Base-by-base conservation (phyloP, 2,797 vertebrate genomes). In the Cygnus olor region DNA sequence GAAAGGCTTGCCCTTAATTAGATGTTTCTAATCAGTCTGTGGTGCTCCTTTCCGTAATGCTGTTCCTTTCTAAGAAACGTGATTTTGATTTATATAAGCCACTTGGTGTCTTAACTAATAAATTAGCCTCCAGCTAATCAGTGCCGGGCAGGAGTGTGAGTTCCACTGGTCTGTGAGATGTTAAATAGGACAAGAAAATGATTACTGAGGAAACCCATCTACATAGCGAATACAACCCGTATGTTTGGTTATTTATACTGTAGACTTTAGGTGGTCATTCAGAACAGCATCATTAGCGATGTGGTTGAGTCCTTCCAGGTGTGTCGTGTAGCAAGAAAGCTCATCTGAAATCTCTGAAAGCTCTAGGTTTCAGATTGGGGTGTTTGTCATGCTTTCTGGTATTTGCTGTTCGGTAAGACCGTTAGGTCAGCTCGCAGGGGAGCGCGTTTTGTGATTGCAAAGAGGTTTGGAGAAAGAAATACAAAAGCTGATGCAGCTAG, bases 401-500 rank as follows among this genome's bases (percentile, higher is more conserved):
- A 64, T 88, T 90, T 77, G 47, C 70, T 73, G 34, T 58, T 93
- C 71, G 90, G 58, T n/a, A 68, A 77, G 88, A 77, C 49, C 0
- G 0, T 84, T 90, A 82, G 80, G 71, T 82, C 93, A 85, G 53
- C 68, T 90, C 90, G 65, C 85, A 95, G 90, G 61, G 64, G 27
- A 85, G 28, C 32, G 1, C 54, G 78, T 84, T 95, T 81, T 76
- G 86, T 40, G 84, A 89, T 78, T 84, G 70, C 14, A 8, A 45
- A 90, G 77, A 56, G 80, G 11, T 85, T 44, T 86, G 85, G 82
- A 87, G 83, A 80, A 80, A 90, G 74, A 87, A 93, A 69, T 38
- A 53, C n/a, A 90, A 96, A 96, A 89, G 74, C 64, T 94, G 88
- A 77, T 91, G 93, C 85, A 94, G 85, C 69, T 94, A 71, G 78